Evolutionary conservation across 1,140 invertebrate species (phyloP), one percentile per base, ranked within the genome.

Genomic region (Mylabris phalerata): DNA sequence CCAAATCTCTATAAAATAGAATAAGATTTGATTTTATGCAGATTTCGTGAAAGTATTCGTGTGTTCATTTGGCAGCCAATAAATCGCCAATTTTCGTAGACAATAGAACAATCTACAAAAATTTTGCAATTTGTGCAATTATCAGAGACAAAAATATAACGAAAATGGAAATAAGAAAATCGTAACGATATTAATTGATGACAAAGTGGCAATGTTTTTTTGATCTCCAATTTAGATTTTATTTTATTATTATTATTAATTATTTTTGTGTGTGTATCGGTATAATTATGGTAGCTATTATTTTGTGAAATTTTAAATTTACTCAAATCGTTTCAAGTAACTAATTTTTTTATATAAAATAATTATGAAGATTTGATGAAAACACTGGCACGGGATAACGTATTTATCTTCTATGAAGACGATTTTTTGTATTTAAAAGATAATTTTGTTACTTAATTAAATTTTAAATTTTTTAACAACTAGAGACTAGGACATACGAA

Each of bases 141-240:
- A 41, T 1, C 19, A 41, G 40, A 41, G 9, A 41, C n/a, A n/a
- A 41, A 41, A 9, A 41, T 41, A n/a, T 9, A 19, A 19, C 19
- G n/a, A 19, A 19, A 10, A 9, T 32, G 32, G 1, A 3, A 32
- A 32, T 5, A 3, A 32, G 4, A 32, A 32, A 32, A 5, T 32
- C 7, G 4, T 5, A 32, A 32, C 32, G 32, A 32, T 32, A 32
- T 32, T 32, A 32, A 32, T 32, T 32, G 32, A 32, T 32, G 32
- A 32, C 32, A 32, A 82, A 80, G 82, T 84, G 82, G 83, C 83
- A 85, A 84, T 84, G 82, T 60, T 66, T 82, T 32, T 83, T 84
- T 84, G 83, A 84, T 84, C 82, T 80, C 79, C 84, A 77, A 82
- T 81, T 83, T 84, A 84, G 82, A 84, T 81, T 84, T 69, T 66